A percentile compares a stretch with the other conserved stretches of the same genome.
These are phyloP conservation scores for Nasonia oneida DNA, from an alignment of 2,888 invertebrate genomes.

Conservation along the genomic window DNA sequence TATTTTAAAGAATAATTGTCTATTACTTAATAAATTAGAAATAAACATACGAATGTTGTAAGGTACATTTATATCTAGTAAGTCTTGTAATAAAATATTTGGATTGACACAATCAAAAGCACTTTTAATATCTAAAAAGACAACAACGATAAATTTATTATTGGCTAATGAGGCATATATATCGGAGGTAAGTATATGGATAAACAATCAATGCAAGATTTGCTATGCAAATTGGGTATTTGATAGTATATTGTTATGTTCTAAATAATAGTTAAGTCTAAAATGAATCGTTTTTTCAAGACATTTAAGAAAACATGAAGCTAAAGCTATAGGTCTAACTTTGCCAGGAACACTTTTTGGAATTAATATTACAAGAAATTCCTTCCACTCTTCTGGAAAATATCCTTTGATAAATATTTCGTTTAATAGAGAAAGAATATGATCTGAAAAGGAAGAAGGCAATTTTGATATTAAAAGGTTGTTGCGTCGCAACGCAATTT, in stretches of 20 bases:
- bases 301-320: not conserved
- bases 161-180: not conserved
- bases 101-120: not conserved
- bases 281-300: constrained; percentile 27
- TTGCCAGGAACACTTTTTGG: too few species aligned
- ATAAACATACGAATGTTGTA: not conserved
- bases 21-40: not conserved
- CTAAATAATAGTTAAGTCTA: not conserved
- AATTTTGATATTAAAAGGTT: not conserved
- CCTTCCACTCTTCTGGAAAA: not conserved
- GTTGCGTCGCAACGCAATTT: too few species aligned
- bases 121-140: not conserved
- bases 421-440: not conserved
- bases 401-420: not conserved
- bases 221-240: not conserved
- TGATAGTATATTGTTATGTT: not conserved
- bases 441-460: not conserved
- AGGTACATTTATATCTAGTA: not conserved
- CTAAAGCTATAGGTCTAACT: not conserved
- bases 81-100: not conserved
- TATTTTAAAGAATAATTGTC: not conserved
- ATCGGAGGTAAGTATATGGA: not conserved
- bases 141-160: not conserved
- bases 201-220: not conserved
- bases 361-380: not conserved